Conservation (phyloP, 1,140 invertebrate species). For the Ganaspis sp. region DNA sequence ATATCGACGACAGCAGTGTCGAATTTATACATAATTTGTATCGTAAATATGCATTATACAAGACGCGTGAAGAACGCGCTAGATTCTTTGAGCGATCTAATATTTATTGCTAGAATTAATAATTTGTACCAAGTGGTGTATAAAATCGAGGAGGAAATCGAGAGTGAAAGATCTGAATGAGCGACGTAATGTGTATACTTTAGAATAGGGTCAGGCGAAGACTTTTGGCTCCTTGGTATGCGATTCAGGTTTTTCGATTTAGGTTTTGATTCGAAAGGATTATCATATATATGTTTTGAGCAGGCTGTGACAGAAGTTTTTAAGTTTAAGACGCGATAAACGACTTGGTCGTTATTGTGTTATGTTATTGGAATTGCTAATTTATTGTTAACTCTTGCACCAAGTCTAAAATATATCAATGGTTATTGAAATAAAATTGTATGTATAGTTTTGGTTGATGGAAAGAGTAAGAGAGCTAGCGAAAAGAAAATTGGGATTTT, state of each 20-base stretch:
- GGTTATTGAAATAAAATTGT: not conserved
- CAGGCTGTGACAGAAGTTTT: slow-evolving; percentile 68
- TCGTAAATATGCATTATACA: slow-evolving; percentile 45
- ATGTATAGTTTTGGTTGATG: not conserved
- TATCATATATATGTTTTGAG: slow-evolving; percentile 53
- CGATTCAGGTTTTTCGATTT: slow-evolving; percentile 34
- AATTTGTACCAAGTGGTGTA: slow-evolving; percentile 66
- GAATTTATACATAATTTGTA: slow-evolving; percentile 64
- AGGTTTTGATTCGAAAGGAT: slow-evolving; percentile 31
- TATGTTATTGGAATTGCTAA: slow-evolving; percentile 25
- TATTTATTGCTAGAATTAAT: slow-evolving; percentile 72
- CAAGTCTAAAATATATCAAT: not conserved
- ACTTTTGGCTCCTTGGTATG: slow-evolving; percentile 46
- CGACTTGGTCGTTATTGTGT: not conserved
- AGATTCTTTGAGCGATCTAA: slow-evolving; percentile 61
- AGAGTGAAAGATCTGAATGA: slow-evolving; percentile 34
- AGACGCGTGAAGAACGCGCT: slow-evolving; percentile 43
- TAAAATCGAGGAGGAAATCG: slow-evolving; percentile 43
- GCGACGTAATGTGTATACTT: slow-evolving; percentile 50
- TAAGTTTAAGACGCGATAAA: slow-evolving; percentile 53
- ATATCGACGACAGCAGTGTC: slow-evolving; percentile 36
- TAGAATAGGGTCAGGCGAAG: slow-evolving; percentile 47
- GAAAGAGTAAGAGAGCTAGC: too few relatives aligned
- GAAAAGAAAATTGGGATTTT: slow-evolving; percentile 57
- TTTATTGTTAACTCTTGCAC: not conserved